Base-by-base conservation (phyloP, 2,888 invertebrate genomes). In the Macrophya annulata region DNA sequence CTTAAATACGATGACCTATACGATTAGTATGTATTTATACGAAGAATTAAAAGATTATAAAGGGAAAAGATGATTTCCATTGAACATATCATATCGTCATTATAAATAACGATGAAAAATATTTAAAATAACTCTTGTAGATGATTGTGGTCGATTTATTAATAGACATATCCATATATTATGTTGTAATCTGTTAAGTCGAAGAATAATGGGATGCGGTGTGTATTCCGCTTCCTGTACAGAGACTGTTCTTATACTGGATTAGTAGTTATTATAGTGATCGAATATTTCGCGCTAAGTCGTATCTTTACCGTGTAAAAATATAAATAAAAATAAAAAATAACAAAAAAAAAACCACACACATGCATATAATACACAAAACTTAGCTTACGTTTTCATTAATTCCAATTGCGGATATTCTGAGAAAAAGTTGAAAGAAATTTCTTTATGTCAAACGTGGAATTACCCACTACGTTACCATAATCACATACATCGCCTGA, bases 151-250 rank as follows among this genome's bases (percentile, higher is more conserved):
- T 31, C 31, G 15, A 55, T 37, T 51, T 51, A 77, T 51, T 51
- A 77, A 51, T 48, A 31, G 25, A 17, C 37, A 4, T 68, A 37
- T 37, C 12, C 45, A 6, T 74, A 25, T 45, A 45, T 68, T 37
- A 37, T 37, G 68, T 37, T 68, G 68, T 37, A 37, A 68, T 6
- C 8, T 40, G 40, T 74, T 21, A 74, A 5, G 21, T 0, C 9
- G 15, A 74, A 25, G 6, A 37, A 8, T 37, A 15, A 17, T 37
- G 15, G 17, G 37, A 68, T 68, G 37, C 37, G 37, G 45, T 74
- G 6, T n/a, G 74, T 21, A 43, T 74, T 21, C 74, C 45, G 15
- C 12, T 21, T 74, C 74, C 74, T 74, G 74, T 8, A 55, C 31
- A 3, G 31, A 31, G 31, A 0, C n/a, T n/a, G n/a, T 40, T n/a